Evolutionary conservation across 2,888 invertebrate species (phyloP).

Genomic region (Brenthis ino): DNA sequence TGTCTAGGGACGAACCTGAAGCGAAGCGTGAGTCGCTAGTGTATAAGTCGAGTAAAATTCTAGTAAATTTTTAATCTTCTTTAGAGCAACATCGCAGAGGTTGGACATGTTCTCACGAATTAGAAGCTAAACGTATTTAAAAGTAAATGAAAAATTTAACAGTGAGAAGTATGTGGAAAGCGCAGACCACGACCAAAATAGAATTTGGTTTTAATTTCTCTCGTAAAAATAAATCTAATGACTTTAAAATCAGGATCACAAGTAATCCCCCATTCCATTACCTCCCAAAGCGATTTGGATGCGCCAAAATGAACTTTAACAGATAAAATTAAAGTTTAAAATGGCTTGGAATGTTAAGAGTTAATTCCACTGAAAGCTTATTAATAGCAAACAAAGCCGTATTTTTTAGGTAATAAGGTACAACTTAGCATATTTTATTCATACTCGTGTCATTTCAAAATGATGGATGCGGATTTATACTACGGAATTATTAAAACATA

Average conservation of each 20-base stretch:
- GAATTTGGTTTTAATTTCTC: conserved; percentile 55
- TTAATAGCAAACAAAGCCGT: conserved; percentile 54
- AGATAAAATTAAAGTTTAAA: conserved; percentile 48
- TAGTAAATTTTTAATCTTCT: neutral
- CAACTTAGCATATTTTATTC: conserved; percentile 44
- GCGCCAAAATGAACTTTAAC: conserved; percentile 52
- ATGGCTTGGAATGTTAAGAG: conserved; percentile 35
- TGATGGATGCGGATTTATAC: conserved; percentile 35
- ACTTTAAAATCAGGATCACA: conserved; percentile 63
- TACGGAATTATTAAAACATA: conserved; percentile 6
- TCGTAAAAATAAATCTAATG: conserved; percentile 69
- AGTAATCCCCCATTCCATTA: conserved; percentile 61
- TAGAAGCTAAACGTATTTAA: conserved; percentile 5
- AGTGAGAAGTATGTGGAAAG: conserved; percentile 36
- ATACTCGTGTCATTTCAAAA: conserved; percentile 28
- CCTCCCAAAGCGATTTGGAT: conserved; percentile 37
- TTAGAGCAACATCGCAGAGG: neutral
- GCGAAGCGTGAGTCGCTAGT: no score
- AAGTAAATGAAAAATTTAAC: neutral
- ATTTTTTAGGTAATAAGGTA: conserved; percentile 52
- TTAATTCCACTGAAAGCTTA: conserved; percentile 39
- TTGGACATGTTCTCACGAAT: conserved; percentile 3
- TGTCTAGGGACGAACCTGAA: no score
- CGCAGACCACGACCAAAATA: conserved; percentile 47
- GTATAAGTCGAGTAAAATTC: no score